A percentile compares a stretch with the other conserved stretches of the same genome.
Conservation (phyloP, 1,140 invertebrate species). For the Calephelis nemesis region DNA sequence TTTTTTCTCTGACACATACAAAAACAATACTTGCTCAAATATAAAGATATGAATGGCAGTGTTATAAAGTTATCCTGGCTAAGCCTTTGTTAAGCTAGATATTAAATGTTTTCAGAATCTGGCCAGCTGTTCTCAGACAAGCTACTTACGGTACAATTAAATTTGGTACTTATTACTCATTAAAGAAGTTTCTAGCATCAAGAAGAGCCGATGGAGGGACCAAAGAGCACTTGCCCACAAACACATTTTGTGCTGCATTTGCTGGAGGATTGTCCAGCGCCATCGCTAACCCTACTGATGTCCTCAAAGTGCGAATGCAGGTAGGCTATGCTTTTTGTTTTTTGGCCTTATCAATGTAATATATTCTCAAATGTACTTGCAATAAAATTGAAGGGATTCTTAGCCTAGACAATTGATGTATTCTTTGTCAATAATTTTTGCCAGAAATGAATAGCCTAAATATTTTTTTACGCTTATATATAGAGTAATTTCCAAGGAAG, state of each 20-base stretch:
- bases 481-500: too few relatives aligned
- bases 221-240: conserved; percentile 87
- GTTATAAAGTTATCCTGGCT: too few relatives aligned
- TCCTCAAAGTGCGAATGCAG: conserved; percentile 98
- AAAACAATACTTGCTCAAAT: too few relatives aligned
- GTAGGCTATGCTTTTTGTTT: conserved; percentile 61
- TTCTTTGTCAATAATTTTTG: too few relatives aligned
- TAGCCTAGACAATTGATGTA: too few relatives aligned
- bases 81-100: neutral
- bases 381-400: too few relatives aligned
- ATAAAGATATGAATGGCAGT: too few relatives aligned
- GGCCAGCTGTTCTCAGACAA: conserved; percentile 94
- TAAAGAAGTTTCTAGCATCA: conserved; percentile 86
- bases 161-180: conserved; percentile 96
- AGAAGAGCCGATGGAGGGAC: conserved; percentile 80
- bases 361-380: neutral
- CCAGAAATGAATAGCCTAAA: too few relatives aligned
- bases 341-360: neutral
- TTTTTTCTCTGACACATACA: too few relatives aligned
- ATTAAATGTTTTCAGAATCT: conserved; percentile 83
- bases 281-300: conserved; percentile 98
- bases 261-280: conserved; percentile 94
- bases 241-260: conserved; percentile 91
- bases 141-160: conserved; percentile 98
- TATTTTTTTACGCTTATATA: too few relatives aligned